Percentiles rank a stretch among this genome's conserved stretches.
phyloP scores from a whole-genome alignment of 2,113 vertebrate species.

The Acrocephalus arundinaceus region DNA sequence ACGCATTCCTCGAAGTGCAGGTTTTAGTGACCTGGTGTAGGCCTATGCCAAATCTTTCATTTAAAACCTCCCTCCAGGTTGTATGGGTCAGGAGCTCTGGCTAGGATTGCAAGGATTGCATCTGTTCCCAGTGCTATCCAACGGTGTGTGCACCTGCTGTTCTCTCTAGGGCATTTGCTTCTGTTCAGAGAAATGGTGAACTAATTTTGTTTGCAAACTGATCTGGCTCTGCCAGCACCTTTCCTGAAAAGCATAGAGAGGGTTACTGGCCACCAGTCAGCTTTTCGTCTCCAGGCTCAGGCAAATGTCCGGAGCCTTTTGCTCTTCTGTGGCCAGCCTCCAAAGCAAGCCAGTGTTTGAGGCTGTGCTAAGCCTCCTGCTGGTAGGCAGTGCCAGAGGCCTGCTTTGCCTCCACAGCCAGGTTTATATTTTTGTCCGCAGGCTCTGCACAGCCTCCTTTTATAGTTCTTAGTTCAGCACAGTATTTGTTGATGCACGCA shows the following conservation, averaged over 20 bases:
- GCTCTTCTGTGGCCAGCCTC: neutral
- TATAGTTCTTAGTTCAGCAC: neutral
- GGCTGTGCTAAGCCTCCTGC: neutral
- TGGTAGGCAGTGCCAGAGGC: neutral
- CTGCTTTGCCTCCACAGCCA: neutral
- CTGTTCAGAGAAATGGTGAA: neutral
- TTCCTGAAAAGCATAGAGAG: neutral
- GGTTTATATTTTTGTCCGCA: neutral
- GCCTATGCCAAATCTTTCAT: neutral
- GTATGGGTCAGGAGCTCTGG: neutral
- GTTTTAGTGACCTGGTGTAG: conserved; percentile 11
- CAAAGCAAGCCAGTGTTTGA: neutral
- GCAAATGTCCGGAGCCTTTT: neutral
- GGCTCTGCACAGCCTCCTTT: conserved; percentile 22
- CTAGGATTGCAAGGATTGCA: neutral
- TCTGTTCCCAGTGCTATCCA: neutral
- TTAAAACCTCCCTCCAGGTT: neutral
- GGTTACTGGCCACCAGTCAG: neutral
- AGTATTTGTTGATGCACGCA: neutral
- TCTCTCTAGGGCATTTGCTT: neutral
- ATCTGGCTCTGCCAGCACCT: neutral
- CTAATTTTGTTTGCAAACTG: neutral
- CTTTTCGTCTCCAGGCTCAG: neutral
- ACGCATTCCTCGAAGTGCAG: neutral
- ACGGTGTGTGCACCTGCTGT: neutral